phyloP scores from a whole-genome alignment of 2,888 invertebrate genomes.

The Epiperipatus broadwayi region DNA sequence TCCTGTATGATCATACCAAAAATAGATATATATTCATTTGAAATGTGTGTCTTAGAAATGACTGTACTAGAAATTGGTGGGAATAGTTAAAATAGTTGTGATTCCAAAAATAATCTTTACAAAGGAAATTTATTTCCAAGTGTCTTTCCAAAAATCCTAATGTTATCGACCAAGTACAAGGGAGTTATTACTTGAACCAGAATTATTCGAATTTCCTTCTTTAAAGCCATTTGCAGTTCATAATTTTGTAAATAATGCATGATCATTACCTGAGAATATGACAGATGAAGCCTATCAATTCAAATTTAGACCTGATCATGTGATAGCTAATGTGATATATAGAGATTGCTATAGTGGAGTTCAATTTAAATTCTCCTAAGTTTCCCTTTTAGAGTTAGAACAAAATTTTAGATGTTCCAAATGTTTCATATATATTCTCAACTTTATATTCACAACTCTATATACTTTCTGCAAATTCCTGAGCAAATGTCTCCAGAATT shows the following conservation, averaged over 20 bases:
- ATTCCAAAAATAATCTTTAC: constrained; percentile 56
- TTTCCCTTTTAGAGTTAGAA: constrained; percentile 67
- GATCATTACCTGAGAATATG: constrained; percentile 35
- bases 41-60: too few relatives aligned
- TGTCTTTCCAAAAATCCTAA: constrained; percentile 71
- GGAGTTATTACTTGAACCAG: constrained; percentile 85
- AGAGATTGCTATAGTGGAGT: constrained; percentile 28
- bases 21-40: too few relatives aligned
- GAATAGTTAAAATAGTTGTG: constrained; percentile 43
- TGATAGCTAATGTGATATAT: constrained; percentile 49
- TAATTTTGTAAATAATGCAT: constrained; percentile 65
- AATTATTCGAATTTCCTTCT: constrained; percentile 89
- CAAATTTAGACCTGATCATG: constrained; percentile 52
- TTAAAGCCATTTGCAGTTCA: constrained; percentile 79
- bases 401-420: too few relatives aligned
- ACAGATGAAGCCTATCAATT: constrained; percentile 71
- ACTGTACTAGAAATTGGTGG: constrained; percentile 89
- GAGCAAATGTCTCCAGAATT: too few relatives aligned
- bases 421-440: too few relatives aligned
- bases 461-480: too few relatives aligned
- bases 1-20: too few relatives aligned
- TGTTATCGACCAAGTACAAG: constrained; percentile 71
- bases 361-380: constrained; percentile 41
- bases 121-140: constrained; percentile 59
- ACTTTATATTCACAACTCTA: too few relatives aligned